Base-by-base conservation (phyloP, 92 coral and sea anemone species). In the Porites lobata region DNA sequence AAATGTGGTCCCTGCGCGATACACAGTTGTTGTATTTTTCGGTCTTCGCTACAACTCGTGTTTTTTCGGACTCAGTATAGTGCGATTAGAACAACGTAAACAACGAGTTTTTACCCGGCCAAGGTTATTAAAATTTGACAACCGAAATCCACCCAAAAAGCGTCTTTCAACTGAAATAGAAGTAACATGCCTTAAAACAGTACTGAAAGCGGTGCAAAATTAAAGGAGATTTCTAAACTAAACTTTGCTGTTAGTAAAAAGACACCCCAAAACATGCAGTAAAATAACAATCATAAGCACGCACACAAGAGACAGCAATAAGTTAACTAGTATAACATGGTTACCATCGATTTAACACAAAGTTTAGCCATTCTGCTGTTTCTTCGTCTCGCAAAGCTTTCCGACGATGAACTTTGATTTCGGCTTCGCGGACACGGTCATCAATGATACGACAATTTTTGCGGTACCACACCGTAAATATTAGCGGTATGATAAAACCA, bases 321-420 rank as follows among this genome's bases (percentile, higher is more conserved):
- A 57, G 4, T 8, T 69, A 50, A 22, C 15, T 15, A 56, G n/a
- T 4, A n/a, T 8, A 38, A 47, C 21, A 43, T 83, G 59, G 89
- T 94, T 85, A 96, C 99, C 99, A 96, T 69, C 98, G 94, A 76
- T 96, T 96, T 20, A 96, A 80, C 71, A 96, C 93, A 75, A 96
- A 96, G 79, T 96, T 96, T n/a, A 96, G 81, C 99, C 99, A 96
- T 61, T 96, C 99, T 3, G 95, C 98, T 0, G 99, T 94, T 72
- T 96, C 99, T 75, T 96, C 99, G 76, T 93, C 91, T 50, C 99
- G 91, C 57, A 96, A 92, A 8, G 99, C 99, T 78, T 96, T 96
- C 82, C 88, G 86, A 53, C 94, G 94, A 62, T 96, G 99, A 9
- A 96, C 99, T 72, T 92, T 91, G 21, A 96, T 86, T 65, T 96